These are phyloP conservation scores for Diaperis boleti DNA, from an alignment of 2,888 invertebrate genomes.

Conservation along the genomic window DNA sequence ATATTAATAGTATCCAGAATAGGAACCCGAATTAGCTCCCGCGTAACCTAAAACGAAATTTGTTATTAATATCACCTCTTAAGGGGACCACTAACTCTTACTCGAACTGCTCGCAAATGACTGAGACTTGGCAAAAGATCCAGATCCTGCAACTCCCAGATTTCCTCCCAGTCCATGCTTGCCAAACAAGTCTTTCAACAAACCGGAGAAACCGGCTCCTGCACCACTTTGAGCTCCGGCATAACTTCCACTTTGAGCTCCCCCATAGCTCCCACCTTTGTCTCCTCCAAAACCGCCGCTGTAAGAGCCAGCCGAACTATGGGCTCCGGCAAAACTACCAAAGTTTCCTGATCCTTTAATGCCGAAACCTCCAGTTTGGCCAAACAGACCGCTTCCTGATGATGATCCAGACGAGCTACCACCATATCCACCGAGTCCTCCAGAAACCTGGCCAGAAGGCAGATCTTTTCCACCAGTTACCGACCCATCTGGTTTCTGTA, in stretches of 20 bases:
- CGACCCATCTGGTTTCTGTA: slow-evolving; percentile 36
- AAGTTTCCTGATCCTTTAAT: slow-evolving; percentile 5
- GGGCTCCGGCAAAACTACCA: slow-evolving; percentile 16
- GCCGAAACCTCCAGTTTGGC: slow-evolving; percentile 2
- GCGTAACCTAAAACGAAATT: slow-evolving; percentile 27
- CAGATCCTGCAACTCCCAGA: slow-evolving; percentile 22
- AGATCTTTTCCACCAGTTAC: slow-evolving; percentile 17
- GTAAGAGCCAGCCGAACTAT: slow-evolving; percentile 13
- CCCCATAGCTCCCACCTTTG: slow-evolving; percentile 18
- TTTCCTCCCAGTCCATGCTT: slow-evolving; percentile 26
- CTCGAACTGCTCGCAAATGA: slow-evolving; percentile 32
- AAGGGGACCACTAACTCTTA: slow-evolving; percentile 11
- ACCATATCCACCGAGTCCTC: not conserved
- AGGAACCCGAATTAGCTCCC: slow-evolving; percentile 31
- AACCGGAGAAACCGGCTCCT: slow-evolving; percentile 19
- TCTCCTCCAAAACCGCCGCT: slow-evolving; percentile 6
- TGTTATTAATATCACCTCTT: not conserved
- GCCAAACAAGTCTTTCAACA: slow-evolving; percentile 27
- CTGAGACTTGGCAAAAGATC: slow-evolving; percentile 29
- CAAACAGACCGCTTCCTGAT: slow-evolving; percentile 2
- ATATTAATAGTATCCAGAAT: slow-evolving; percentile 24
- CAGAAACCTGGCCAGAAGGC: not conserved
- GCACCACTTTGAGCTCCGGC: slow-evolving; percentile 9
- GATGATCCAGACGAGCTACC: not conserved
- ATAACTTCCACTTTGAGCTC: slow-evolving; percentile 22